Conservation (phyloP, 2,888 invertebrate genomes). For the Pandemis heparana region DNA sequence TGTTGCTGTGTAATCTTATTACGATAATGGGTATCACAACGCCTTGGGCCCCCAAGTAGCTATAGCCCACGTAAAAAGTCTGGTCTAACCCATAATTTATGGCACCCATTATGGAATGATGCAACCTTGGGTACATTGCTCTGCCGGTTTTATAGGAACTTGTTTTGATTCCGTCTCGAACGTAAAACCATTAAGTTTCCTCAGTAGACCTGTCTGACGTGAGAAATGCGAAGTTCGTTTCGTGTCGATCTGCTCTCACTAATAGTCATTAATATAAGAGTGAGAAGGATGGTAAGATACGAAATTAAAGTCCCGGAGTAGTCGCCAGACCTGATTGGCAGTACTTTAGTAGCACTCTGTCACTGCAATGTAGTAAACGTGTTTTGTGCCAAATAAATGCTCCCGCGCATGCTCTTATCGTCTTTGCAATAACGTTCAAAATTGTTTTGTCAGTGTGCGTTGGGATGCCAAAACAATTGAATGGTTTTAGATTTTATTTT, state of each 20-base stretch:
- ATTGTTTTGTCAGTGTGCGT: background rate
- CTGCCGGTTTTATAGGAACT: conserved; percentile 15
- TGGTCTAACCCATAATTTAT: background rate
- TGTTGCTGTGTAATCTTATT: background rate
- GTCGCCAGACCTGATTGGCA: too few relatives aligned
- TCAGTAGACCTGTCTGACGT: background rate
- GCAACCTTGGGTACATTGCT: conserved; percentile 13
- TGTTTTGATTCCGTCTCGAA: conserved; percentile 3
- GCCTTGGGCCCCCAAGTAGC: background rate
- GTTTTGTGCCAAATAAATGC: conserved; percentile 8
- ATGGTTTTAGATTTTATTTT: background rate
- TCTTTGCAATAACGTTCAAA: background rate
- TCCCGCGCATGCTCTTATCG: background rate
- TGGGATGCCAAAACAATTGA: conserved; percentile 1
- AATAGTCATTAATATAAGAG: too few relatives aligned
- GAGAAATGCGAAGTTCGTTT: background rate
- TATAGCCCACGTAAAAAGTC: background rate
- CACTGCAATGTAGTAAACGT: conserved; percentile 26
- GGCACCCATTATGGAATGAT: background rate
- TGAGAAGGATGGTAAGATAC: background rate
- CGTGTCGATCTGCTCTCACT: too few relatives aligned
- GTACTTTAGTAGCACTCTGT: conserved; percentile 17
- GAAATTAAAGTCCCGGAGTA: too few relatives aligned
- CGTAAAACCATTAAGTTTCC: conserved; percentile 4
- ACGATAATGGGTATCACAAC: background rate